Percentiles rank a stretch among this genome's conserved stretches.
phyloP scores from a whole-genome alignment of 2,888 invertebrate species.

The Lycaena phlaeas region DNA sequence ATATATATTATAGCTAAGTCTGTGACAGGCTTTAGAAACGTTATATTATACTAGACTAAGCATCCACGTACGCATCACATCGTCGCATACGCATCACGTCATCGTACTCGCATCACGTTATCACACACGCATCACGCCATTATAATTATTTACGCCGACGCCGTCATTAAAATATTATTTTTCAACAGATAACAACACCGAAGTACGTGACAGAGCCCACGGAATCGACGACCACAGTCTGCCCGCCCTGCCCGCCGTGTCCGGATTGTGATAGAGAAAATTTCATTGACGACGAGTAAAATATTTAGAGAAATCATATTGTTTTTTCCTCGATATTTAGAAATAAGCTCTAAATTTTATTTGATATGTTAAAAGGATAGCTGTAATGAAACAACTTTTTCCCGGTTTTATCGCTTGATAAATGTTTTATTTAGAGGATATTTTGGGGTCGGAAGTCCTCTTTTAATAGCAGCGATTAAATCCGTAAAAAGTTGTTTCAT shows the following conservation, averaged over 20 bases:
- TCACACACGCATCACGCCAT: not conserved
- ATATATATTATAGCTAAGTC: too few species aligned
- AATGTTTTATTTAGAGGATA: too few species aligned
- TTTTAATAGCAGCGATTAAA: too few species aligned
- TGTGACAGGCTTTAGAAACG: too few species aligned
- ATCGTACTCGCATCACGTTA: not conserved
- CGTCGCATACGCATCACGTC: not conserved
- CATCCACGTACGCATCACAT: not conserved
- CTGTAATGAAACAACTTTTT: too few species aligned
- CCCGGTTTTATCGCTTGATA: too few species aligned
- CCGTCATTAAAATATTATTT: not conserved
- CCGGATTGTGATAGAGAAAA: not conserved
- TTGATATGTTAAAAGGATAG: too few species aligned
- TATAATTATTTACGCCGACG: not conserved
- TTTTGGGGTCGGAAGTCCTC: too few species aligned
- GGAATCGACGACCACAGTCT: constrained; percentile 25
- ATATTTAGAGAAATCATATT: too few species aligned
- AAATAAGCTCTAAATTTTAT: too few species aligned
- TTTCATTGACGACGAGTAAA: not conserved
- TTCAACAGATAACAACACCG: constrained; percentile 29
- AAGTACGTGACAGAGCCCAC: constrained; percentile 28
- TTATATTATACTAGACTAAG: not conserved
- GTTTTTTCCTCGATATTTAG: too few species aligned
- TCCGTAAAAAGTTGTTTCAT: too few species aligned
- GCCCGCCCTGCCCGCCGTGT: constrained; percentile 30